These are phyloP conservation scores for Amphiduros pacificus DNA, from an alignment of 2,888 invertebrate genomes.

Conservation along the genomic window DNA sequence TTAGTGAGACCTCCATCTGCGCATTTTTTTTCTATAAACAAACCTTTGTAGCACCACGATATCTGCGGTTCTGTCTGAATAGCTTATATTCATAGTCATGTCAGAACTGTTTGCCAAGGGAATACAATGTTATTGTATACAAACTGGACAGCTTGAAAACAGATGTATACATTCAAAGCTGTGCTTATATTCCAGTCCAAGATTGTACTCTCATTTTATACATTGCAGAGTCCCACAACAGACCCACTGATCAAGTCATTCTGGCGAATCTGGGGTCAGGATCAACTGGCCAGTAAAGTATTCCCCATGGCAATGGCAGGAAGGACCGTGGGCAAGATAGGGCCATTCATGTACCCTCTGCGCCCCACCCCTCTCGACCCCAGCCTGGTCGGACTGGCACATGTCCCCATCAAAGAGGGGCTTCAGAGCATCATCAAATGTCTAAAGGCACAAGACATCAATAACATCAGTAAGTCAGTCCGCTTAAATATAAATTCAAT, in stretches of 20 bases:
- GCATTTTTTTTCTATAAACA: too few relatives aligned
- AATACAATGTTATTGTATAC: too few relatives aligned
- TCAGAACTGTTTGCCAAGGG: too few relatives aligned
- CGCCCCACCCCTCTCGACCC: constrained; percentile 9
- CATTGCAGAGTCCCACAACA: constrained; percentile 30
- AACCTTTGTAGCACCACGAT: too few relatives aligned
- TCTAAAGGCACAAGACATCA: constrained; percentile 35
- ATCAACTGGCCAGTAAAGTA: constrained; percentile 33
- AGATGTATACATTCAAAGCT: too few relatives aligned
- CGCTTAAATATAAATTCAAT: too few relatives aligned
- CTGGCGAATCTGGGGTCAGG: constrained; percentile 37
- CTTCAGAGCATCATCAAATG: constrained; percentile 38
- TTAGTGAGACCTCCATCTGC: too few relatives aligned
- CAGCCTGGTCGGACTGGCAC: constrained; percentile 14
- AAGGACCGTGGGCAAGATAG: constrained; percentile 24
- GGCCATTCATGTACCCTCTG: constrained; percentile 26
- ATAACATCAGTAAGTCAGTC: constrained; percentile 26
- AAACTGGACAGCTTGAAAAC: too few relatives aligned
- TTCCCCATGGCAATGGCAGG: constrained; percentile 33
- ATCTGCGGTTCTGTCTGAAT: too few relatives aligned
- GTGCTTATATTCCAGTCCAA: too few relatives aligned
- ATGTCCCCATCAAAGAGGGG: constrained; percentile 38
- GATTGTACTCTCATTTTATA: too few relatives aligned
- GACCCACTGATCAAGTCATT: constrained; percentile 31
- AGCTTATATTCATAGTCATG: too few relatives aligned